Evolutionary conservation across 1,140 invertebrate species (phyloP).

Genomic region (Polyergus mexicanus): DNA sequence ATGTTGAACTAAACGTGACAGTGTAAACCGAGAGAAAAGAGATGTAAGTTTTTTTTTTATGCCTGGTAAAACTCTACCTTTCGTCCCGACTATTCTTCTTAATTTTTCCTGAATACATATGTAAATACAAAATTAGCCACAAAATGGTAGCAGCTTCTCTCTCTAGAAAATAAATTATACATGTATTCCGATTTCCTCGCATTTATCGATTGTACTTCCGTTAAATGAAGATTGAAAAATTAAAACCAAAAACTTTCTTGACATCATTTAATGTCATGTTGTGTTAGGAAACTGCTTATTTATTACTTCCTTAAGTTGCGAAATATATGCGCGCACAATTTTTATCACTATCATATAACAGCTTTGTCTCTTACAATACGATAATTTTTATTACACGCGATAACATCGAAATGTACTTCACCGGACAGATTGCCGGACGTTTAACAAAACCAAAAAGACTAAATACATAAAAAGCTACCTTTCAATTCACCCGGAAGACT

Average conservation of each 20-base stretch:
- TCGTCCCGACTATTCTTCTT: background rate
- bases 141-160: too few species aligned
- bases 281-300: background rate
- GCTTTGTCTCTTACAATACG: background rate
- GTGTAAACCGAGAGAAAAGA: slow-evolving; percentile 28
- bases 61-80: slow-evolving; percentile 21
- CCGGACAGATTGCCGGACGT: background rate
- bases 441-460: slow-evolving; percentile 4
- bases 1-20: slow-evolving; percentile 54
- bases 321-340: background rate
- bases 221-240: background rate
- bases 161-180: background rate
- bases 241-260: background rate
- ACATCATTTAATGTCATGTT: background rate
- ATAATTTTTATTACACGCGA: background rate
- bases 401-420: background rate
- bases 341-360: background rate
- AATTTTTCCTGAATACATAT: background rate
- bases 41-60: slow-evolving; percentile 22
- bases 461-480: slow-evolving; percentile 9
- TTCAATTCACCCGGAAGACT: slow-evolving; percentile 32
- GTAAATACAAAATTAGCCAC: background rate
- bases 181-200: background rate
- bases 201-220: background rate
- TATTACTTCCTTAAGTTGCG: background rate